phyloP scores from a whole-genome alignment of 2,113 vertebrate genomes.

The Ursus arctos region DNA sequence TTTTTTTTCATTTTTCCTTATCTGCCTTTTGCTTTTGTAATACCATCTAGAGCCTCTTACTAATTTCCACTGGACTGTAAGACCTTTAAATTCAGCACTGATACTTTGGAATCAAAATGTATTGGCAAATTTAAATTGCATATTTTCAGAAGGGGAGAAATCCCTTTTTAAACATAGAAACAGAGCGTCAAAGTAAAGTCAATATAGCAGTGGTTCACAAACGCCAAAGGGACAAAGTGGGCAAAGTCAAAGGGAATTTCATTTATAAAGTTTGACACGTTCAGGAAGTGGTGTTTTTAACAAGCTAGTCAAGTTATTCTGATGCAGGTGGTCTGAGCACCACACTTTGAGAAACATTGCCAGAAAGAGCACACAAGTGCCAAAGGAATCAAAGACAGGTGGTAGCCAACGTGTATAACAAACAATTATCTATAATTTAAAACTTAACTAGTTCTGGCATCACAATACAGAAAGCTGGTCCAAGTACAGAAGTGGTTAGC shows the following conservation, averaged over 20 bases:
- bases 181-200: background rate
- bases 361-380: background rate
- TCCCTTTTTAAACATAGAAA: background rate
- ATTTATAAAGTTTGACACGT: background rate
- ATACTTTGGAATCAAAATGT: background rate
- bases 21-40: background rate
- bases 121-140: background rate
- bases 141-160: background rate
- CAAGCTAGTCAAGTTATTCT: background rate
- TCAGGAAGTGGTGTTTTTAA: background rate
- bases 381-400: conserved; percentile 36
- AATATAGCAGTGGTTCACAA: background rate
- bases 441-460: conserved; percentile 59
- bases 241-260: background rate
- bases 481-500: conserved; percentile 21
- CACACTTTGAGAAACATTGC: background rate
- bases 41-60: background rate
- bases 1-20: background rate
- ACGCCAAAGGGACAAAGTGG: background rate
- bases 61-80: background rate
- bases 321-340: conserved; percentile 46
- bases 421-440: conserved; percentile 60
- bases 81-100: background rate
- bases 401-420: conserved; percentile 21
- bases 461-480: background rate